A percentile compares a stretch with the other conserved stretches of the same genome.
phyloP scores from a whole-genome alignment of 2,113 vertebrate genomes.

The Balaenoptera acutorostrata region DNA sequence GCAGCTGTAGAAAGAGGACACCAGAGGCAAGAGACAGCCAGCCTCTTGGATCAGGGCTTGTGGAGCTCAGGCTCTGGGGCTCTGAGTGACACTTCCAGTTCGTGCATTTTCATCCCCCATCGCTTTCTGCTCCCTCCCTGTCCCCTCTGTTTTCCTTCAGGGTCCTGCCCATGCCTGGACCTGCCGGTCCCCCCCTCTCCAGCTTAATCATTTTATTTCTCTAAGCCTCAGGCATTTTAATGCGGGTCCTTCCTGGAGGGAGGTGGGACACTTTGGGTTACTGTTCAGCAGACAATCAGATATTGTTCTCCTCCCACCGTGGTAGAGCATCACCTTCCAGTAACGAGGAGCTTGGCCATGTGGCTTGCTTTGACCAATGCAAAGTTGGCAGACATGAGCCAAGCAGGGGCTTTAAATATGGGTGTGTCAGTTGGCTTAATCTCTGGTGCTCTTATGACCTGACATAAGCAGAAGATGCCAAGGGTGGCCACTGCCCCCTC shows the following conservation, averaged over 20 bases:
- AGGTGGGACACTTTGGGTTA: not conserved
- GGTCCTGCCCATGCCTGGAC: not conserved
- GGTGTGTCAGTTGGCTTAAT: accelerated
- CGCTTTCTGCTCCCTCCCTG: accelerated
- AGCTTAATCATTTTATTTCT: not conserved
- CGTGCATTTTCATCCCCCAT: accelerated
- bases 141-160: not conserved
- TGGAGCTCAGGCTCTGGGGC: no score
- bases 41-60: accelerated
- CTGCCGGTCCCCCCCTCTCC: not conserved
- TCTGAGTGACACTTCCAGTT: not conserved
- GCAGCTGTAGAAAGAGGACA: no score
- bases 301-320: not conserved
- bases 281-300: not conserved
- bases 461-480: not conserved
- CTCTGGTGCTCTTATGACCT: not conserved
- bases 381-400: not conserved
- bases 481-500: accelerated
- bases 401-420: not conserved
- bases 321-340: accelerated
- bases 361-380: not conserved
- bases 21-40: not conserved
- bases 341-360: accelerated
- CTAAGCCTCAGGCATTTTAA: not conserved
- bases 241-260: not conserved